Base-by-base conservation (phyloP, 1,140 invertebrate species). In the Dryas iulia region DNA sequence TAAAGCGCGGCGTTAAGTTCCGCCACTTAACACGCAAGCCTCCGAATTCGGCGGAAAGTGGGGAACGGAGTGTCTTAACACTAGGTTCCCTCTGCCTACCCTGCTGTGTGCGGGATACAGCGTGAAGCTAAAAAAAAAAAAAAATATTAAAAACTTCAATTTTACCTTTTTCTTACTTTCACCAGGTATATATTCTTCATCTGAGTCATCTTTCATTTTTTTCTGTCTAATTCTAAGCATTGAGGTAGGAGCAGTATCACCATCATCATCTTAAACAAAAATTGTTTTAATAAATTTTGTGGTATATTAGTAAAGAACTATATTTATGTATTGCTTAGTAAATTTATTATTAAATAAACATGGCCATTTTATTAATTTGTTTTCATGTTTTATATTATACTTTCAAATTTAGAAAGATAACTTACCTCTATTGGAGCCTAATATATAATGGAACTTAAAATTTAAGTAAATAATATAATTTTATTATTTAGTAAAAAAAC, bases 141-240 rank as follows among this genome's bases (percentile, higher is more conserved):
- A 39, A 39, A 18, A 8, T 47, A 47, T 47, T 47, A 18, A 47
- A 47, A 21, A 21, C 18, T 18, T 7, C 14, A 52, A 28, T 18
- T 21, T n/a, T 57, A 68, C 52, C 66, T 68, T 61, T 21, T 35
- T 33, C 30, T 31, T 39, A 25, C n/a, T 26, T 14, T 68, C 61
- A 10, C n/a, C 11, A 24, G 64, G 64, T 39, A 59, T 21, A 31
- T 66, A 59, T 5, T 66, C 64, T 18, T 66, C 64, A 28, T 59
- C 64, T 1, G 28, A 21, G 4, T 35, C 39, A 4, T 64, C 26
- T 56, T 62, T 62, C n/a, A 10, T 2, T 8, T 47, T 18, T 47
- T 47, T 59, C 7, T 24, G 23, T n/a, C 21, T 47, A 47, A 18
- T 2, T 28, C 4, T 39, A 24, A 12, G n/a, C 47, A 8, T 61